Percentiles rank a stretch among this genome's conserved stretches.
These are phyloP conservation scores for Crenichthys baileyi DNA, from an alignment of 2,797 vertebrate species.

Conservation along the genomic window DNA sequence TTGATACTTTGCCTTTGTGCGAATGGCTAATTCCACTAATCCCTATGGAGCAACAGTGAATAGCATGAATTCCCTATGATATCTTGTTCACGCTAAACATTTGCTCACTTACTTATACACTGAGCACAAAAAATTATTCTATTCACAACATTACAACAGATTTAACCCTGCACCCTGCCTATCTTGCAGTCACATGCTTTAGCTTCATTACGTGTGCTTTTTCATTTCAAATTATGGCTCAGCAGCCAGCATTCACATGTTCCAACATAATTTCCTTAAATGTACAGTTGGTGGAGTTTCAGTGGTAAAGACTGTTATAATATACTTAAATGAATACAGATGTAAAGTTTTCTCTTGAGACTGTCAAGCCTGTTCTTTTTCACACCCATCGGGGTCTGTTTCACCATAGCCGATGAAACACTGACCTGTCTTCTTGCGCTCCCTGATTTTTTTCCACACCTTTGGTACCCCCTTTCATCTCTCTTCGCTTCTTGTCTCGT, in stretches of 20 bases:
- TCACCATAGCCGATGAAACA: slow-evolving; percentile 92
- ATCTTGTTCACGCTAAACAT: slow-evolving; percentile 76
- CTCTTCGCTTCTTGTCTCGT: slow-evolving; percentile 42
- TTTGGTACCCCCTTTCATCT: slow-evolving; percentile 57
- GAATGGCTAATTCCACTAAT: slow-evolving; percentile 78
- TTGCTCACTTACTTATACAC: slow-evolving; percentile 79
- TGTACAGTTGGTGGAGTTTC: neutral
- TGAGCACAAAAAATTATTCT: slow-evolving; percentile 78
- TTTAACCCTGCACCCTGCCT: slow-evolving; percentile 75
- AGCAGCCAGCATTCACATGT: slow-evolving; percentile 16
- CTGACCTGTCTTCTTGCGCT: slow-evolving; percentile 57
- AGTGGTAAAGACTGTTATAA: neutral
- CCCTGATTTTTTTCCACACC: slow-evolving; percentile 43
- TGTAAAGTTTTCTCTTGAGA: slow-evolving; percentile 30
- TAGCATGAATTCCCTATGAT: slow-evolving; percentile 81
- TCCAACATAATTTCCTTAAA: neutral
- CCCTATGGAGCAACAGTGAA: slow-evolving; percentile 74
- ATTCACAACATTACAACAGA: slow-evolving; percentile 76
- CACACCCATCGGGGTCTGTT: slow-evolving; percentile 88
- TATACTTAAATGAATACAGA: neutral
- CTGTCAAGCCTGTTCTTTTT: slow-evolving; percentile 79
- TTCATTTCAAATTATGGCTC: slow-evolving; percentile 70
- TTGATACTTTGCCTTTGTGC: slow-evolving; percentile 77
- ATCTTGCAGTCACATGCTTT: slow-evolving; percentile 69
- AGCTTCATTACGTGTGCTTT: slow-evolving; percentile 66